A percentile compares a stretch with the other conserved stretches of the same genome.
phyloP scores from a whole-genome alignment of 2,888 invertebrate genomes.

The Candidula unifasciata region DNA sequence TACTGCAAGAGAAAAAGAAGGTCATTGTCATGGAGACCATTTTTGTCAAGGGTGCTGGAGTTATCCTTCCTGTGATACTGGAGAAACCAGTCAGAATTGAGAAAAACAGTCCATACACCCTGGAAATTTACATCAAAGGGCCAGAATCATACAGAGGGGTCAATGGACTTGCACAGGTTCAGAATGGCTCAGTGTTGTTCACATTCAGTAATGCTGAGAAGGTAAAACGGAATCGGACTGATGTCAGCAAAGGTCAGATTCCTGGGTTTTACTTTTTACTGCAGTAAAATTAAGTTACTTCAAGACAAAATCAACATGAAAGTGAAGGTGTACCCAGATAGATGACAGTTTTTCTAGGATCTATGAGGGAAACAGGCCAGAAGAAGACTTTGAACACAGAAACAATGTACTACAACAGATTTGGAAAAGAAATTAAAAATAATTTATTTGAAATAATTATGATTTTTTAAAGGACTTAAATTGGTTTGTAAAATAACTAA shows the following conservation, averaged over 20 bases:
- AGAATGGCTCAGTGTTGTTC: constrained; percentile 39
- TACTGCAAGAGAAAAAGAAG: constrained; percentile 50
- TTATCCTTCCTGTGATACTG: constrained; percentile 53
- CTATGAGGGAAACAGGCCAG: no score
- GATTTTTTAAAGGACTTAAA: no score
- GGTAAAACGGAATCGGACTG: constrained; percentile 48
- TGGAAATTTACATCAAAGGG: constrained; percentile 52
- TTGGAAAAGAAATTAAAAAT: no score
- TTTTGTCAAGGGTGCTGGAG: constrained; percentile 51
- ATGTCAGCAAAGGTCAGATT: constrained; percentile 49
- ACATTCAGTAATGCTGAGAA: constrained; percentile 46
- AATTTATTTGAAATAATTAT: no score
- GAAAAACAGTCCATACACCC: constrained; percentile 48
- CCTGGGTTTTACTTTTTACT: constrained; percentile 51
- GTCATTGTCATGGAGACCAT: constrained; percentile 52
- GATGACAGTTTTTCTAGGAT: no score
- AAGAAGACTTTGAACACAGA: no score
- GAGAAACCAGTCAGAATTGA: constrained; percentile 49
- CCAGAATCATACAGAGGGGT: constrained; percentile 47
- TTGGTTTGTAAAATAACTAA: no score
- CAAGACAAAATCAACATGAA: background rate
- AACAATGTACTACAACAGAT: no score
- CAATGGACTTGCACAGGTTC: constrained; percentile 34
- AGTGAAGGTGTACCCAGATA: no score
- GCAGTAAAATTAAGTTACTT: background rate